A percentile compares a stretch with the other conserved stretches of the same genome.
These are phyloP conservation scores for Sebastes vulpes DNA, from an alignment of 2,797 vertebrate species.

Conservation along the genomic window DNA sequence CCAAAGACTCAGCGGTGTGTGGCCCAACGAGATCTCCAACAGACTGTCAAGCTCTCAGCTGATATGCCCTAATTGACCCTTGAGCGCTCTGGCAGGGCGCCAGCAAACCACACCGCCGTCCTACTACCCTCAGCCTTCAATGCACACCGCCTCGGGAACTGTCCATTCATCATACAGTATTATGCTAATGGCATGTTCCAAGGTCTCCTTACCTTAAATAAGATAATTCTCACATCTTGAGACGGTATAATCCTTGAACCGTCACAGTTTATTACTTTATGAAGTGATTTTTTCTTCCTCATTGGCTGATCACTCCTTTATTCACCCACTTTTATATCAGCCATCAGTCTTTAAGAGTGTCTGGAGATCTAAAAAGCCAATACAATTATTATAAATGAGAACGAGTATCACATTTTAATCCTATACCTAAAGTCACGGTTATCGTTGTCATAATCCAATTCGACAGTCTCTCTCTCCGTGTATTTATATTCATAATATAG, in stretches of 20 bases:
- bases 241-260: constrained; percentile 19
- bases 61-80: constrained; percentile 52
- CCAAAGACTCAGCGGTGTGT: constrained; percentile 6
- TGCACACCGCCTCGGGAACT: not conserved
- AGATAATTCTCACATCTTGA: constrained; percentile 28
- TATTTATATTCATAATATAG: not conserved
- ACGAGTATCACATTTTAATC: not conserved
- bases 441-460: constrained; percentile 33
- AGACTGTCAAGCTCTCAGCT: constrained; percentile 32
- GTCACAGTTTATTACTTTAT: constrained; percentile 36
- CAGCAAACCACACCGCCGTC: constrained; percentile 23
- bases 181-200: constrained; percentile 44
- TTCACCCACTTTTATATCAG: constrained; percentile 17
- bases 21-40: constrained; percentile 17
- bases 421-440: constrained; percentile 6
- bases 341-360: constrained; percentile 26
- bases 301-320: constrained; percentile 48
- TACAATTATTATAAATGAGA: not conserved
- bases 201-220: constrained; percentile 42
- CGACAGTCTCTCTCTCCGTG: not conserved
- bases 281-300: constrained; percentile 44
- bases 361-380: constrained; percentile 9
- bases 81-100: constrained; percentile 35
- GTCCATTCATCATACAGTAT: constrained; percentile 38
- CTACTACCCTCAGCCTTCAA: constrained; percentile 6